Evolutionary conservation across 2,797 vertebrate species (phyloP).

Genomic region (Mus caroli): DNA sequence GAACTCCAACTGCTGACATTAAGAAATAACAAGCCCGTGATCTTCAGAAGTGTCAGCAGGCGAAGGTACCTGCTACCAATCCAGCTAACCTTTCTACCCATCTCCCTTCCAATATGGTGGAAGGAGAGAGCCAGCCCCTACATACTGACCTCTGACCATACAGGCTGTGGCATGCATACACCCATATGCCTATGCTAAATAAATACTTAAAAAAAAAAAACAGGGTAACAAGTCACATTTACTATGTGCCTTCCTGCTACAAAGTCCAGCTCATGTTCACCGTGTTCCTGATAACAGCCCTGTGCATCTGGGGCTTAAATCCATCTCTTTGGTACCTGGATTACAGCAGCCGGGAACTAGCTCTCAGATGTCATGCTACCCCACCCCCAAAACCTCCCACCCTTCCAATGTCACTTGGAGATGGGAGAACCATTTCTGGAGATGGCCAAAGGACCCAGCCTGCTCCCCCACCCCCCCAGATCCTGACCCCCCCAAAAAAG

Average conservation of each 20-base stretch:
- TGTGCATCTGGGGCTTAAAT: neutral
- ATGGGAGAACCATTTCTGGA: neutral
- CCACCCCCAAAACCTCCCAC: neutral
- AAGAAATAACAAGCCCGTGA: neutral
- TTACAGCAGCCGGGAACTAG: neutral
- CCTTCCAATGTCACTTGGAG: neutral
- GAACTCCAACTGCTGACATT: constrained; percentile 39
- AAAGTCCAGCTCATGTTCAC: accelerated
- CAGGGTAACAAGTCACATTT: neutral
- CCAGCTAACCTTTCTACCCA: neutral
- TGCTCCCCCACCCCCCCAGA: neutral
- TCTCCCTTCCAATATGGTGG: neutral
- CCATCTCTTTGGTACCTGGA: neutral
- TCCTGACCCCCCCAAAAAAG: neutral
- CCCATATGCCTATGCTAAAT: neutral
- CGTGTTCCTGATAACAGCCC: neutral
- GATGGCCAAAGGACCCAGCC: neutral
- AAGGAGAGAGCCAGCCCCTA: neutral
- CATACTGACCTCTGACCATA: neutral
- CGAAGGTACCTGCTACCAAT: neutral
- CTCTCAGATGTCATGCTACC: neutral
- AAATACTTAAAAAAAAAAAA: neutral
- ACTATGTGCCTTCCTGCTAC: neutral
- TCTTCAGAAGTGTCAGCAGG: neutral
- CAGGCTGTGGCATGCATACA: neutral